Evolutionary conservation across 2,888 invertebrate species (phyloP), one percentile per base, ranked within the genome.

Genomic region (Synanthedon vespiformis): DNA sequence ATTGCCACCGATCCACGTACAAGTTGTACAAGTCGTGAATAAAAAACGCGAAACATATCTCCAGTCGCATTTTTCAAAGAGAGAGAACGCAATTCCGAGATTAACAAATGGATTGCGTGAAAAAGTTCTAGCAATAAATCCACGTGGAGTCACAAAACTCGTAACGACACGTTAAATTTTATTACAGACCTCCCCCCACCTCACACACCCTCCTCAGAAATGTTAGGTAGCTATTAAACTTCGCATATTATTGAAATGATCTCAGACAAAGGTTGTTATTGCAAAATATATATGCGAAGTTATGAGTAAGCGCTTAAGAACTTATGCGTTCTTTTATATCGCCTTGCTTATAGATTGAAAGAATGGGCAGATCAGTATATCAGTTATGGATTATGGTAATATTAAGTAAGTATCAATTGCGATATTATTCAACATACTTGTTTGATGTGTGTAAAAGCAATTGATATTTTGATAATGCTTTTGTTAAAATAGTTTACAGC

Each of bases 241-340:
- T 79, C 65, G 76, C 63, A 74, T 80, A 83, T 82, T 80, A 81
- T 80, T 79, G 74, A 80, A 83, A 82, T 81, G 80, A 77, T 79
- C 74, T 66, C 74, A 70, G 74, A 76, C 77, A 77, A 77, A 75
- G 74, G 74, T 70, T 70, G 68, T 64, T 64, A 63, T 61, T 69
- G 58, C 67, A 63, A 70, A 71, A 69, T 73, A 64, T 73, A 64
- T 74, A 72, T 70, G 64, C 65, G 60, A 65, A 69, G 62, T 68
- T 65, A 61, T 58, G 63, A 67, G 63, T 67, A 59, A 61, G 64
- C 67, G 72, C 67, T 71, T 69, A 34, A 59, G 66, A 64, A 57
- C 59, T 62, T 44, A 16, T 18, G 16, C 22, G 18, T 34, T 34
- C 34, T 34, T 34, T 34, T 34, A 8, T 34, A 34, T 6, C 34